Percentiles rank a stretch among this genome's conserved stretches.
These are phyloP conservation scores for Molossus molossus DNA, from an alignment of 2,797 vertebrate species.

Conservation along the genomic window DNA sequence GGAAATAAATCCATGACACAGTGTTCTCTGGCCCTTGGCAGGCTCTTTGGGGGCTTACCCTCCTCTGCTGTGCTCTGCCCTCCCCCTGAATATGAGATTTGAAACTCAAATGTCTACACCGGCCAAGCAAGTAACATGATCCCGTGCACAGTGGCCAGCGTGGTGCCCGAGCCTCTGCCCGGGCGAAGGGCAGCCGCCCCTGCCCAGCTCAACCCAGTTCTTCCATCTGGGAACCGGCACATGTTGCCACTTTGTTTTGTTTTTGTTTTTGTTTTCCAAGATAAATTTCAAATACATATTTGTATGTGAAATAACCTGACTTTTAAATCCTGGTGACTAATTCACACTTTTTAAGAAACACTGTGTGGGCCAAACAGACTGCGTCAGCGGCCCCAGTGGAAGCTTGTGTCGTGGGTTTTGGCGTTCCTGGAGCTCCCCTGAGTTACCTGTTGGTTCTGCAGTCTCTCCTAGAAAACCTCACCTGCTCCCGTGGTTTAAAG, in stretches of 20 bases:
- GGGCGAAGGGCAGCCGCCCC: rapidly evolving
- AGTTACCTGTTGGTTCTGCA: background rate
- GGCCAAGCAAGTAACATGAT: background rate
- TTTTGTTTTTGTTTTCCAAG: background rate
- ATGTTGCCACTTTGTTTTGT: background rate
- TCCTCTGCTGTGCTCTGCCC: background rate
- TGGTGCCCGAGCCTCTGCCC: background rate
- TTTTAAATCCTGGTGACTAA: constrained; percentile 18
- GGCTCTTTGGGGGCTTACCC: background rate
- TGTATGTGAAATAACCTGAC: constrained; percentile 2
- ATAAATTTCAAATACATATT: background rate
- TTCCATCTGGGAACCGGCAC: background rate
- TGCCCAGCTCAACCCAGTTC: background rate
- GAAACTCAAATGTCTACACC: background rate
- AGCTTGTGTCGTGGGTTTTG: background rate
- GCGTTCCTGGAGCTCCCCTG: background rate
- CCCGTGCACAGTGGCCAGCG: too few species aligned
- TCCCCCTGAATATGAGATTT: background rate
- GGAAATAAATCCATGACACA: background rate
- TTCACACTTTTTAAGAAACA: background rate
- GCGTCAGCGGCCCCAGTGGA: background rate
- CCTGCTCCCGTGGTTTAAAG: background rate
- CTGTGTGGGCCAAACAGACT: background rate
- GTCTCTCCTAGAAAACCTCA: background rate
- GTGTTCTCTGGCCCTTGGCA: background rate